Evolutionary conservation across 2,888 invertebrate genomes (phyloP), one percentile per base, ranked within the genome.

Genomic region (Hydroisotoma schaefferi): DNA sequence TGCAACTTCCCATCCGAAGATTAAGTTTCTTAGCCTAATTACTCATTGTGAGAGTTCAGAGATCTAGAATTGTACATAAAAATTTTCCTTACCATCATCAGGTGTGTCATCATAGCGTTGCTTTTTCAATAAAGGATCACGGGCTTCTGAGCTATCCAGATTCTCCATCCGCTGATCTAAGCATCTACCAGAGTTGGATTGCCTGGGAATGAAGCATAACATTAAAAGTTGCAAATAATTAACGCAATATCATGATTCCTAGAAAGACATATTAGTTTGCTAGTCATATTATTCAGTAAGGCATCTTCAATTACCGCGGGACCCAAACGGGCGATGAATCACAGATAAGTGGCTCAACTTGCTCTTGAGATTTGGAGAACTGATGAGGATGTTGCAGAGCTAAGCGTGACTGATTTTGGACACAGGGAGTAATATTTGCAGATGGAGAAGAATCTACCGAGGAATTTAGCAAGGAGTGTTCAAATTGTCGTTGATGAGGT

Each of bases 401-500:
- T n/a, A 23, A 12, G 12, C 26, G 33, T 15, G 37, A 37, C 5
- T 52, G 20, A 46, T 46, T 12, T 15, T 18, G 43, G 25, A 4
- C 25, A 23, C 25, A 25, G 6, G 46, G 25, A 40, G 38, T 25
- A 15, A 23, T 52, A 22, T 3, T 37, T 4, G 18, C 18, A 29
- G 52, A 22, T 40, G 55, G 37, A 26, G 55, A 40, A 20, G 49
- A 25, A 2, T 23, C 25, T 5, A 28, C 18, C 6, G 52, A 46
- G 4, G 46, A 20, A 46, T 46, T 46, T 25, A 15, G 12, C 12
- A 22, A 23, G 5, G 22, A 5, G 12, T 20, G 46, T 8, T 22
- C 6, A 57, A 53, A 54, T 37, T 54, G 57, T 28, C 57, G 65
- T 55, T 63, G 67, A 51, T 63, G 65, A 58, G 84, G 84, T 63